Evolutionary conservation across 2,797 vertebrate genomes (phyloP).

Genomic region (Paramormyrops hopkinsi): DNA sequence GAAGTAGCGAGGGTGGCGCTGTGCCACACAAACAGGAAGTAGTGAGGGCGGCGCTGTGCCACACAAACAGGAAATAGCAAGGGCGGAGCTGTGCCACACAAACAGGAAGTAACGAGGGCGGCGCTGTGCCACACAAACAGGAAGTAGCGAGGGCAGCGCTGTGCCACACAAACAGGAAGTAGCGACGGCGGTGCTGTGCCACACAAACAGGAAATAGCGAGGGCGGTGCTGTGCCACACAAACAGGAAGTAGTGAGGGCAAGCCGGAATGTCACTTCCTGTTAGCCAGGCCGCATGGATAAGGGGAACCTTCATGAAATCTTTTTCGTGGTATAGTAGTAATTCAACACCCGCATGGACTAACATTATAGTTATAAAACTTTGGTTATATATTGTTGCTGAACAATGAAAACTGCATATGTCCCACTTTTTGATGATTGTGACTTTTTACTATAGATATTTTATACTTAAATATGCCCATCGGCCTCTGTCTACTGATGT

Average conservation of each 20-base stretch:
- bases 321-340: background rate
- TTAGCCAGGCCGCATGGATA: background rate
- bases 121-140: background rate
- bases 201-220: background rate
- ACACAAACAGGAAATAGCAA: background rate
- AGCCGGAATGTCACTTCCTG: no score
- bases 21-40: background rate
- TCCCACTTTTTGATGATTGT: background rate
- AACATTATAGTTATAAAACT: background rate
- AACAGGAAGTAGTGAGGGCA: background rate
- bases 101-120: background rate
- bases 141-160: no score
- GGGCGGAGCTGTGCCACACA: background rate
- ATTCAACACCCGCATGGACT: background rate
- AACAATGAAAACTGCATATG: background rate
- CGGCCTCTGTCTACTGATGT: background rate
- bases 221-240: background rate
- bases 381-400: background rate
- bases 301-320: background rate
- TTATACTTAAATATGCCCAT: background rate
- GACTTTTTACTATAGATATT: background rate
- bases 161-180: background rate
- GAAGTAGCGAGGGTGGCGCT: no score
- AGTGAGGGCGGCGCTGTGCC: background rate
- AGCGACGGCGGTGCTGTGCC: background rate